Conservation (phyloP, 2,888 invertebrate species). For the Autographa pulchrina region DNA sequence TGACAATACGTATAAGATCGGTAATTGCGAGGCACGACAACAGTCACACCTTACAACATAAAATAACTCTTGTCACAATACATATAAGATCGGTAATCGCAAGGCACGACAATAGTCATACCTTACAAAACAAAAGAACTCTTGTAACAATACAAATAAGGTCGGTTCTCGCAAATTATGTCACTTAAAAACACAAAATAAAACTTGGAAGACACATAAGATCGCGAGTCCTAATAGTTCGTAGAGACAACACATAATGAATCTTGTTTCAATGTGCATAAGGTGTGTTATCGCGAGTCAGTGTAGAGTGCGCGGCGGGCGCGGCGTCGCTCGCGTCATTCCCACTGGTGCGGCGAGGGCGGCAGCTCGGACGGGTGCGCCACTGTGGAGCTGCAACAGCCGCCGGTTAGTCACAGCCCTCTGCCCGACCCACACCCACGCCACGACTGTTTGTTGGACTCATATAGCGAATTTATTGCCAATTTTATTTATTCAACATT, state of each 20-base stretch:
- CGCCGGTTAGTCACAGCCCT: slow-evolving; percentile 54
- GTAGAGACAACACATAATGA: slow-evolving; percentile 7
- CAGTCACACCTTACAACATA: too few relatives aligned
- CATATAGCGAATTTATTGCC: slow-evolving; percentile 9
- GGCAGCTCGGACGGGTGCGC: slow-evolving; percentile 99
- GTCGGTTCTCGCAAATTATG: too few relatives aligned
- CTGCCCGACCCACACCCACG: slow-evolving; percentile 69
- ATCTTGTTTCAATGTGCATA: slow-evolving; percentile 15
- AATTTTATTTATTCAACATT: too few relatives aligned
- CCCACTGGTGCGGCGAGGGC: slow-evolving; percentile 99
- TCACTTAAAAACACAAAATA: too few relatives aligned
- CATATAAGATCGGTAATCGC: slow-evolving; percentile 63
- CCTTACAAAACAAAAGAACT: too few relatives aligned
- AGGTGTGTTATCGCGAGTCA: slow-evolving; percentile 70
- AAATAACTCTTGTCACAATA: too few relatives aligned
- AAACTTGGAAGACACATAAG: too few relatives aligned
- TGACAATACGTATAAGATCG: slow-evolving; percentile 28
- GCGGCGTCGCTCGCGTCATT: slow-evolving; percentile 91
- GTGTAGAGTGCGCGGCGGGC: slow-evolving; percentile 70
- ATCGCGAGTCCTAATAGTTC: too few relatives aligned
- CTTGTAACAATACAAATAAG: too few relatives aligned
- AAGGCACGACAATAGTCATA: slow-evolving; percentile 53
- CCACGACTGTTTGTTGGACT: slow-evolving; percentile 56
- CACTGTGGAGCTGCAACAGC: slow-evolving; percentile 96
- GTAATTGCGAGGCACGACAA: slow-evolving; percentile 68